phyloP scores from a whole-genome alignment of 2,797 vertebrate species.

The Rhinatrema bivittatum region DNA sequence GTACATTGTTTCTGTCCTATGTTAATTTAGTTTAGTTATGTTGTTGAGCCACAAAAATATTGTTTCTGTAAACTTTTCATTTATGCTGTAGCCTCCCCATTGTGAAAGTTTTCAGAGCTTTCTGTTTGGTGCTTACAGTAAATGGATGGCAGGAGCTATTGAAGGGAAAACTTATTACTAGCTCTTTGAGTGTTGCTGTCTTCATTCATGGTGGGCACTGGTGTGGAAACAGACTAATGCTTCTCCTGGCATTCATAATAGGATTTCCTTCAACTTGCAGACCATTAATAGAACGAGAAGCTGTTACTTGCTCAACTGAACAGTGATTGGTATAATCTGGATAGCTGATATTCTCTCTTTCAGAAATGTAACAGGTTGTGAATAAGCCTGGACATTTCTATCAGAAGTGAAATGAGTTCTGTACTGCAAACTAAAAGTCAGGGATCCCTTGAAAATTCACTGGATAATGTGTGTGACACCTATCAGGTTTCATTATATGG shows the following conservation, averaged over 20 bases:
- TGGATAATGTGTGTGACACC: too few relatives aligned
- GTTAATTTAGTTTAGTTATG: background rate
- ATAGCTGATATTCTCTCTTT: constrained; percentile 29
- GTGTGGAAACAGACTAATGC: constrained; percentile 31
- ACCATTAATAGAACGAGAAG: constrained; percentile 6
- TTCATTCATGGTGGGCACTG: constrained; percentile 19
- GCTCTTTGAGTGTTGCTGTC: constrained; percentile 4
- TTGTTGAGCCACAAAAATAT: background rate
- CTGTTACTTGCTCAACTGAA: constrained; percentile 27
- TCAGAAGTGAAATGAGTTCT: too few relatives aligned
- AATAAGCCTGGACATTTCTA: constrained; percentile 21
- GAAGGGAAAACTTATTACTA: constrained; percentile 12
- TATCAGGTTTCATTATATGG: too few relatives aligned
- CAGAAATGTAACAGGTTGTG: constrained; percentile 24
- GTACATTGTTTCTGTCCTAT: too few relatives aligned
- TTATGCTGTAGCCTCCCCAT: accelerated
- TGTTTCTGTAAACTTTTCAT: background rate
- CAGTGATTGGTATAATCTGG: constrained; percentile 16
- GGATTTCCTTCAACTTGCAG: constrained; percentile 29
- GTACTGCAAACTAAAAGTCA: too few relatives aligned
- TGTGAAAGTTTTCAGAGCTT: background rate
- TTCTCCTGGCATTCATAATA: constrained; percentile 34
- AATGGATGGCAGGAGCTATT: background rate
- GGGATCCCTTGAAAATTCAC: too few relatives aligned
- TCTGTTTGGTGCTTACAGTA: background rate